Base-by-base conservation (phyloP, 1,140 invertebrate species). In the Babylonia areolata region DNA sequence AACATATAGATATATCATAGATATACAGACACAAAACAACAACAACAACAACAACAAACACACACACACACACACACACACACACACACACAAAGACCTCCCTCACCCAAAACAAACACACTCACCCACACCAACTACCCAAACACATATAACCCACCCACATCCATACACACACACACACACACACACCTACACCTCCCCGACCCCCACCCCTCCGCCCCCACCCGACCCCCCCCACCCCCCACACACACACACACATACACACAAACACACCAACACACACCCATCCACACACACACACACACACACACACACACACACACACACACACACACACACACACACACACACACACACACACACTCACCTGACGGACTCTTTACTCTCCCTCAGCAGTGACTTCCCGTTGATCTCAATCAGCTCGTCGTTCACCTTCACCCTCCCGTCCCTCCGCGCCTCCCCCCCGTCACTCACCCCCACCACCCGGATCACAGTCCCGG, bases 401-500 rank as follows among this genome's bases (percentile, higher is more conserved):
- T 86, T 87, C 31, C 90, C 91, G 85, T 91, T 91, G 58, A 91
- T 87, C 79, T 90, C 90, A 31, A 91, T 85, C 15, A 91, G 86
- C 83, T 91, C 91, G 81, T 91, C 91, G 37, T 88, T 87, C 15
- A 91, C 82, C 81, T 89, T 89, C n/a, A 91, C 71, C 84, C 87
- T 84, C 35, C 91, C 91, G 81, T 89, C 88, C 28, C 79, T 54
- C 51, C 86, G 42, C 12, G 87, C 87, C 20, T 86, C 40, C 58
- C 89, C 88, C 39, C 88, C 88, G 20, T 89, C 86, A 64, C 81
- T 87, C 42, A 91, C 86, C 35, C 79, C 83, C 54, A 90, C 85
- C 31, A 91, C 87, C 40, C 82, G 17, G 28, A 82, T 82, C 64
- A 84, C 69, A 33, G 28, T 20, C 28, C 64, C 82, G 54, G 39